Percentiles rank a stretch among this genome's conserved stretches.
These are phyloP conservation scores for Phyllostomus discolor DNA, from an alignment of 2,113 vertebrate genomes.

Conservation along the genomic window DNA sequence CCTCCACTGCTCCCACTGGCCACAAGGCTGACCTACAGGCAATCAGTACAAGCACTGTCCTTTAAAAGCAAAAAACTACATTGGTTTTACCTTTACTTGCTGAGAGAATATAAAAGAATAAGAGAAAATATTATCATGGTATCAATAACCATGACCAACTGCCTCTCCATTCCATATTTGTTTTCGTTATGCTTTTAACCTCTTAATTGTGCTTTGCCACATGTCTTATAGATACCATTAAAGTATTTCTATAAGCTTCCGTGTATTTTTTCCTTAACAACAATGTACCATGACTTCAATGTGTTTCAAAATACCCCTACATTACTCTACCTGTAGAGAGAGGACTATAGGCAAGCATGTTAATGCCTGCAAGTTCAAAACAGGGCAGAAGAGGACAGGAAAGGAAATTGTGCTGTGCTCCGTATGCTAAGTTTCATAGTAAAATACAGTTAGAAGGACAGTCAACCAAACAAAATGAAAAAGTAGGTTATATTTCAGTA, in stretches of 20 bases:
- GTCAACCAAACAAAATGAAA: not conserved
- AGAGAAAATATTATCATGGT: not conserved
- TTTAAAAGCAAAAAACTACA: not conserved
- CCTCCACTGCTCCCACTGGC: not conserved
- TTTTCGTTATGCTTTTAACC: not conserved
- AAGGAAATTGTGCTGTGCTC: not conserved
- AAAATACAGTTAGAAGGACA: not conserved
- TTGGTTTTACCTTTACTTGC: not conserved
- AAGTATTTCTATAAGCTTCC: not conserved
- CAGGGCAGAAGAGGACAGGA: not conserved
- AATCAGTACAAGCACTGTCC: not conserved
- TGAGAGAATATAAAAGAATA: not conserved
- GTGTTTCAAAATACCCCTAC: not conserved
- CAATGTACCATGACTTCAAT: not conserved
- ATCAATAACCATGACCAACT: not conserved
- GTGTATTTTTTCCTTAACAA: not conserved
- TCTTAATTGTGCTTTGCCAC: not conserved
- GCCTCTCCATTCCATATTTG: not conserved
- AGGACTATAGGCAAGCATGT: not conserved
- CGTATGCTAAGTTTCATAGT: not conserved
- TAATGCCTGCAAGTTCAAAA: not conserved
- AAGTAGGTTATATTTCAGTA: not conserved
- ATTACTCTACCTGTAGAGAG: not conserved
- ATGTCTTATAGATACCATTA: not conserved
- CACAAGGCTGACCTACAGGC: not conserved